Percentiles rank a stretch among this genome's conserved stretches.
These are phyloP conservation scores for Branchinecta sandiegonensis DNA, from an alignment of 2,888 invertebrate genomes.

Conservation along the genomic window DNA sequence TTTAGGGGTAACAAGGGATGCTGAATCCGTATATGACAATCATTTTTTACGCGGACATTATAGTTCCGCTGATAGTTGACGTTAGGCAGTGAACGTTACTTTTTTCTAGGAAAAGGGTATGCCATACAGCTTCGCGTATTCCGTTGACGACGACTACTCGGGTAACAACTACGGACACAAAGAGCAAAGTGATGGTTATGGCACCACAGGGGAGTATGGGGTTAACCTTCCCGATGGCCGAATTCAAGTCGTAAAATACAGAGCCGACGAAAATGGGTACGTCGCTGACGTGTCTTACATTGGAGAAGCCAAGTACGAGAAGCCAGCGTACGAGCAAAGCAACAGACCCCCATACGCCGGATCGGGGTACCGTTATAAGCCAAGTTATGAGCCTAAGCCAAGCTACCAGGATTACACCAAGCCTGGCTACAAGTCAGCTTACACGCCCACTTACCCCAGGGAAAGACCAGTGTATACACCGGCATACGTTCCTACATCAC, in stretches of 20 bases:
- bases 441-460: too few species aligned
- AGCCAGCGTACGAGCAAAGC: neutral
- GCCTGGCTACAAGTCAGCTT: too few species aligned
- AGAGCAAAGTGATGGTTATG: slow-evolving; percentile 51
- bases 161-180: slow-evolving; percentile 63
- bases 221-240: slow-evolving; percentile 34
- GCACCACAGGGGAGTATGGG: slow-evolving; percentile 56
- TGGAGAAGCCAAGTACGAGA: slow-evolving; percentile 6
- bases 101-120: slow-evolving; percentile 5
- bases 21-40: too few species aligned
- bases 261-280: slow-evolving; percentile 25
- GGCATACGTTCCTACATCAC: too few species aligned
- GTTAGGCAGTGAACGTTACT: neutral
- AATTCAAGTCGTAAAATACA: slow-evolving; percentile 26
- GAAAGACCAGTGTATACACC: too few species aligned
- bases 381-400: too few species aligned
- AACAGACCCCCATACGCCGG: neutral
- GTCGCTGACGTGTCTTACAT: slow-evolving; percentile 21
- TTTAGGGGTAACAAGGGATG: too few species aligned
- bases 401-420: too few species aligned
- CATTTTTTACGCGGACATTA: too few species aligned
- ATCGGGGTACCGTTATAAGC: too few species aligned
- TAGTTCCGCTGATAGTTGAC: too few species aligned
- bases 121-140: slow-evolving; percentile 18
- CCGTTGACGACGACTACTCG: slow-evolving; percentile 34